A percentile compares a stretch with the other conserved stretches of the same genome.
phyloP scores from a whole-genome alignment of 2,888 invertebrate species.

The Agonopterix alstromeriana region DNA sequence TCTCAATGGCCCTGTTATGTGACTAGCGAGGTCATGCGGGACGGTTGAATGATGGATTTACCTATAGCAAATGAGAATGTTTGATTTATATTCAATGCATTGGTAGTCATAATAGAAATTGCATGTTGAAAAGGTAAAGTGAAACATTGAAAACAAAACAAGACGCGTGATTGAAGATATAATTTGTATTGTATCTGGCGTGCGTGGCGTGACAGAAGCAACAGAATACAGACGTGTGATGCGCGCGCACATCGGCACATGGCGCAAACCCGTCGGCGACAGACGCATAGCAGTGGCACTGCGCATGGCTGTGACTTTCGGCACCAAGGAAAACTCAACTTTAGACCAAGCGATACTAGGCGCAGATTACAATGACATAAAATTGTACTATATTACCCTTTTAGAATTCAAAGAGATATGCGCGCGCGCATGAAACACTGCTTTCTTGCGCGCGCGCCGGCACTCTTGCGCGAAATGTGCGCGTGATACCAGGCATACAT shows the following conservation, averaged over 20 bases:
- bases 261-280: background rate
- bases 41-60: too few species aligned
- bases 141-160: too few species aligned
- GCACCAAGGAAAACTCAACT: background rate
- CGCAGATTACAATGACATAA: background rate
- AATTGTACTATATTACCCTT: slow-evolving; percentile 10
- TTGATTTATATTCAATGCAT: too few species aligned
- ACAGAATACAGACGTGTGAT: too few species aligned
- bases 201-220: background rate
- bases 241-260: background rate
- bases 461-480: slow-evolving; percentile 74
- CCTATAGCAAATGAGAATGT: too few species aligned
- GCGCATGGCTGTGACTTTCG: background rate
- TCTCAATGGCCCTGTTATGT: too few species aligned
- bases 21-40: too few species aligned
- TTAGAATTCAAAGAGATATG: slow-evolving; percentile 7
- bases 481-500: slow-evolving; percentile 57
- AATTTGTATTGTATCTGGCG: too few species aligned
- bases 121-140: too few species aligned
- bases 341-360: background rate
- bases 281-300: background rate
- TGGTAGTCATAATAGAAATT: too few species aligned
- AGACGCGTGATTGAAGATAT: too few species aligned
- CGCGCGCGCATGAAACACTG: slow-evolving; percentile 57
- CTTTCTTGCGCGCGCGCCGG: slow-evolving; percentile 59